phyloP scores from a whole-genome alignment of 2,113 vertebrate species.

The Scophthalmus maximus region DNA sequence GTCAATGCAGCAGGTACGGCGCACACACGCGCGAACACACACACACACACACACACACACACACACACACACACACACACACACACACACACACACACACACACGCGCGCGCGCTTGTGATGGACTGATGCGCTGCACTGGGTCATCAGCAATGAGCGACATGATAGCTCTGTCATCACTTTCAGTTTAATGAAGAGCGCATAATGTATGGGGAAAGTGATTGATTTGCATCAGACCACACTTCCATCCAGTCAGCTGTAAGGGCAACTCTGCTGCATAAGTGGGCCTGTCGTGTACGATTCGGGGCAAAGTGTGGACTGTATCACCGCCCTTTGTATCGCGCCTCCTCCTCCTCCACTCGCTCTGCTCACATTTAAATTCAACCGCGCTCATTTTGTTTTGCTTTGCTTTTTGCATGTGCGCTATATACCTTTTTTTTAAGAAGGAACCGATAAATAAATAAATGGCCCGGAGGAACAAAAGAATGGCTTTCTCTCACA shows the following conservation, averaged over 20 bases:
- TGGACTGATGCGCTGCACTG: conserved; percentile 69
- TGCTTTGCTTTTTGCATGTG: conserved; percentile 29
- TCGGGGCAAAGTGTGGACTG: conserved; percentile 24
- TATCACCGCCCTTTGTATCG: background rate
- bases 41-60: conserved; percentile 23
- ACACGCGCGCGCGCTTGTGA: conserved; percentile 58
- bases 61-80: background rate
- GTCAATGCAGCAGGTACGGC: conserved; percentile 82
- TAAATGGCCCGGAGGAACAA: conserved; percentile 35
- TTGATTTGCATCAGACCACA: conserved; percentile 58
- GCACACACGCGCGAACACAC: conserved; percentile 11
- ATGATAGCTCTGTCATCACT: conserved; percentile 76
- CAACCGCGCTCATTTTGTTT: conserved; percentile 22
- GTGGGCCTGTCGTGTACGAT: background rate
- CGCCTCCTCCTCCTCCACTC: conserved; percentile 31
- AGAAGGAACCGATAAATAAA: conserved; percentile 53
- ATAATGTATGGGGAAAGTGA: conserved; percentile 64
- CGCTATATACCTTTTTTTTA: conserved; percentile 36
- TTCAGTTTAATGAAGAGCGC: conserved; percentile 73
- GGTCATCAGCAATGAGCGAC: conserved; percentile 70
- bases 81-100: conserved; percentile 1
- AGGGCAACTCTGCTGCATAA: conserved; percentile 41
- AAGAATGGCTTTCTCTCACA: conserved; percentile 53
- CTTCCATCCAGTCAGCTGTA: conserved; percentile 54
- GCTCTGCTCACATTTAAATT: conserved; percentile 35